Evolutionary conservation across 2,797 vertebrate species (phyloP), one percentile per base, ranked within the genome.

Genomic region (Pelobates cultripes): DNA sequence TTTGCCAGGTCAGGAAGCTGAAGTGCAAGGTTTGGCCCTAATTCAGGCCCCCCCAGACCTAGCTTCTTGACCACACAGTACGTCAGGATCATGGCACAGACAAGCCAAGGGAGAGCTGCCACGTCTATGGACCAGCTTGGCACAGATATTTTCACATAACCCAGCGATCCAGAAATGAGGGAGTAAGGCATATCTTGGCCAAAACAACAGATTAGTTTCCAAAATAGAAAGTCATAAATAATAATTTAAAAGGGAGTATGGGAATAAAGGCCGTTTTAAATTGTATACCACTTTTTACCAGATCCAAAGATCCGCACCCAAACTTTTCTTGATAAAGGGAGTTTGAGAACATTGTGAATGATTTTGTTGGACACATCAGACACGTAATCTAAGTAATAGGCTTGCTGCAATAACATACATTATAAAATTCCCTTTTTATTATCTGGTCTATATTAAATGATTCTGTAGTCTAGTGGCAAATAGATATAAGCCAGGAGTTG

Each of bases 91-190:
- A 90, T 89, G 92, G 93, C 93, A 90, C 86, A 83, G 80, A 88
- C 88, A 84, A 87, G 91, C 90, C 88, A 82, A 87, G 88, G 88
- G 83, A 89, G 85, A 88, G 87, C 84, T 77, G 84, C 80, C 91
- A 90, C 90, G 88, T 91, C 91, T 89, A 86, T 80, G 74, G 87
- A 70, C 87, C 87, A 80, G 88, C 93, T 94, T 95, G 94, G 93
- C 93, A 92, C 88, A 28, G 15, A 89, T 87, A 88, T 89, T 92
- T 98, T 98, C 97, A 97, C 97, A 99, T 97, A 97, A 97, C 96
- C 97, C 96, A 91, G 89, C 91, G 90, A 94, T 95, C 94, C 83
- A 86, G 90, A 93, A 95, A 93, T 94, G 90, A 92, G 87, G 89
- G 91, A 93, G 92, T 89, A 88, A 92, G 90, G 92, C 91, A 93